Conservation (phyloP, 2,797 vertebrate species). For the Mus minutoides region DNA sequence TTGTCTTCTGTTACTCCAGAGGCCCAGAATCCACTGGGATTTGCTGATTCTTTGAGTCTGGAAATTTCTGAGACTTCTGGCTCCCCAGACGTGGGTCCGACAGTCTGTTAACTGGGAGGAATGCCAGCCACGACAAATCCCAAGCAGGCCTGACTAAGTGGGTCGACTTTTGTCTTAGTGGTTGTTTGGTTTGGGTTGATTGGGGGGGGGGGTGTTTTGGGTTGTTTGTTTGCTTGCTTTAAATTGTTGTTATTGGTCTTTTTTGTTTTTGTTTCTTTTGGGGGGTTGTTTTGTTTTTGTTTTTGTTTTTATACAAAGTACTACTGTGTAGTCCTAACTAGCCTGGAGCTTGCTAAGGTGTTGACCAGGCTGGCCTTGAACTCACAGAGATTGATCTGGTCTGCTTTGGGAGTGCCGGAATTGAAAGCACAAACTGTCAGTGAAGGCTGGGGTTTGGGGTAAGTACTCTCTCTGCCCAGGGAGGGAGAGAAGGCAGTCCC, state of each 20-base stretch:
- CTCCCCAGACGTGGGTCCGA: not conserved
- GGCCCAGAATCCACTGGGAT: not conserved
- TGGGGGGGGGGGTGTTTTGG: no score
- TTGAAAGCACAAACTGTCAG: not conserved
- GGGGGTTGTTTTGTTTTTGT: not conserved
- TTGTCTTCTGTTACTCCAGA: conserved; percentile 32
- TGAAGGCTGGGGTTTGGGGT: not conserved
- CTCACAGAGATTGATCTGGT: not conserved
- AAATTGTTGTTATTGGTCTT: not conserved
- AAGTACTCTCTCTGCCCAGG: not conserved
- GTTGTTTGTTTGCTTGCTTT: not conserved
- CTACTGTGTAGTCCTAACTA: not conserved
- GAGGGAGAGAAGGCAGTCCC: not conserved
- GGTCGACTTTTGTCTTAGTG: not conserved
- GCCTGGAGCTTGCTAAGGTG: not conserved
- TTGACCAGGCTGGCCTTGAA: not conserved
- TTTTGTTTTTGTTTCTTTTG: not conserved
- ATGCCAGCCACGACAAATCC: not conserved
- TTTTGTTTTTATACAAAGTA: not conserved
- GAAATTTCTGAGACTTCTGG: conserved; percentile 13
- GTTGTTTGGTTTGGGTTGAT: not conserved
- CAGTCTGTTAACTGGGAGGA: not conserved
- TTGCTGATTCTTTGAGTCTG: conserved; percentile 34
- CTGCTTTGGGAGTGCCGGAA: no score
- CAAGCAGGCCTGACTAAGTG: not conserved